Base-by-base conservation (phyloP, 1,140 invertebrate species). In the Thaumetopoea pityocampa region DNA sequence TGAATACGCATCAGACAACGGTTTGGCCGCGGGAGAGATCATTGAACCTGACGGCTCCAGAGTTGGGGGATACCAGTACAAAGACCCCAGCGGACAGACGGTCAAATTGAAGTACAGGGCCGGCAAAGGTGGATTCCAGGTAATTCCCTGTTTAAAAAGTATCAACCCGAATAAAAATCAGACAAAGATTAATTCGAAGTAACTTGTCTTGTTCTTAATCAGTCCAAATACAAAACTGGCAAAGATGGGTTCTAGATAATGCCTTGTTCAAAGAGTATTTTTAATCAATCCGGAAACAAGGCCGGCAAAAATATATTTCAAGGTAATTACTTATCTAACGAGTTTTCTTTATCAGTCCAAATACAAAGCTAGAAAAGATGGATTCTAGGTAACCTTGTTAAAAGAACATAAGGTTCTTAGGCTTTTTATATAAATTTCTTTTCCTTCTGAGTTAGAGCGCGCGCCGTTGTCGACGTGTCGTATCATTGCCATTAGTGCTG, bases 1-100 rank as follows among this genome's bases (percentile, higher is more conserved):
- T 60, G 84, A 89, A 15, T 91, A 90, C 56, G 88, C 89, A 4
- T 87, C 89, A 3, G 90, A 91, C 64, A 90, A 90, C 60, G 90
- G 90, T 5, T 70, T 90, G 2, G 88, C 89, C 5, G 89, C 90
- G 18, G 89, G 89, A 12, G 89, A 90, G 66, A 84, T 81, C 33
- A 90, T 90, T 18, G 84, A 87, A 9, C 89, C 89, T 2, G 90
- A 90, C 56, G 89, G 89, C 1, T 89, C 87, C 9, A 74, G 89
- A 30, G 88, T 87, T 3, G 91, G 91, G 1, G 87, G 86, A 4
- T 91, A 91, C 56, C 88, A 89, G 32, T 90, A 90, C 67, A 82
- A 89, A 18, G 89, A 89, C 41, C 87, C 88, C 2, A 81, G 77
- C 45, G 89, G 89, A 1, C 86, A 88, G 48, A 73, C 85, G 4